These are phyloP conservation scores for Bombycilla garrulus DNA, from an alignment of 2,113 vertebrate species.

Conservation along the genomic window DNA sequence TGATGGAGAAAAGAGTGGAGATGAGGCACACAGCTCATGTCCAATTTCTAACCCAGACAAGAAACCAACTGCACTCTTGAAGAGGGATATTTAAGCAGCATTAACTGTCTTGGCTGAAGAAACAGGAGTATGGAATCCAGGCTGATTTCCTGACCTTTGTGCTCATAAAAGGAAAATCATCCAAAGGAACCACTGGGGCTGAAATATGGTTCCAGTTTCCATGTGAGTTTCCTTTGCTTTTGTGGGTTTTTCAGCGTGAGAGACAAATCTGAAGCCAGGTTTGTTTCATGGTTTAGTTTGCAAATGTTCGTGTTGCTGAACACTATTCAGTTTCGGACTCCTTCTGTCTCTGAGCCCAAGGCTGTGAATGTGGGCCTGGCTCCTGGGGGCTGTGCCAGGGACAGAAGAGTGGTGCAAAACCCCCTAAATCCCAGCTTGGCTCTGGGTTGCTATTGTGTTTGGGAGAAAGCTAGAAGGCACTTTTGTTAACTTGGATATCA, in stretches of 20 bases:
- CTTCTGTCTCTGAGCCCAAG: neutral
- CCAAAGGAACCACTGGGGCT: neutral
- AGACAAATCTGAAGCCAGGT: neutral
- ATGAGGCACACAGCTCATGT: neutral
- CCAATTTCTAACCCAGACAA: slow-evolving; percentile 37
- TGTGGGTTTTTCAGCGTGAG: neutral
- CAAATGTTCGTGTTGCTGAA: neutral
- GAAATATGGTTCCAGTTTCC: neutral
- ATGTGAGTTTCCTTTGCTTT: neutral
- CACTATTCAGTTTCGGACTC: neutral
- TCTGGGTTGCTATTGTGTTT: neutral
- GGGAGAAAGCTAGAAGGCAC: neutral
- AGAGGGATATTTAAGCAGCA: neutral
- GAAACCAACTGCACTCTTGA: slow-evolving; percentile 39
- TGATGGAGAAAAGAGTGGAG: neutral
- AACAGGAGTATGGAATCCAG: slow-evolving; percentile 9
- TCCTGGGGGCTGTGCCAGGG: neutral
- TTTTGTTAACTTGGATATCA: neutral
- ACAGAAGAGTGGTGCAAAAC: neutral
- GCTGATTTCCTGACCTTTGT: slow-evolving; percentile 29
- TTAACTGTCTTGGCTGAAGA: slow-evolving; percentile 31
- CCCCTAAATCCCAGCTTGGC: neutral
- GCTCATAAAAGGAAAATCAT: neutral
- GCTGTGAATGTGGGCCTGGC: neutral
- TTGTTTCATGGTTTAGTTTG: neutral